A percentile compares a stretch with the other conserved stretches of the same genome.
Conservation (phyloP, 2,797 vertebrate species). For the Crocodylus rhombifer region DNA sequence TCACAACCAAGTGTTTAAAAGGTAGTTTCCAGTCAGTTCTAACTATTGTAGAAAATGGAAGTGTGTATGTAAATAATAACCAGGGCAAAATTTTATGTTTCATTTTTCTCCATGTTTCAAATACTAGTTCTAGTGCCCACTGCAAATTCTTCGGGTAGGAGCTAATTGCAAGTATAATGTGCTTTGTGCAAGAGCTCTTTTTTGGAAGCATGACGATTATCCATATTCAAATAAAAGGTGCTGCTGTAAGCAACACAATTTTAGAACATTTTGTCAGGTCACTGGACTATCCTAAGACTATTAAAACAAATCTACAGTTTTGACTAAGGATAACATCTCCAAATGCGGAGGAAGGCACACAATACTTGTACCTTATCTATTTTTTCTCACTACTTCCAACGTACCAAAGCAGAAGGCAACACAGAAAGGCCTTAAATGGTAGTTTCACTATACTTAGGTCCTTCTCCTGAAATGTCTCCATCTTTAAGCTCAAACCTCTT, state of each 20-base stretch:
- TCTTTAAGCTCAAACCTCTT: neutral
- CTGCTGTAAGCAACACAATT: neutral
- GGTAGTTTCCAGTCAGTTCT: neutral
- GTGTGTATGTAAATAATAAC: neutral
- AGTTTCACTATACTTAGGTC: neutral
- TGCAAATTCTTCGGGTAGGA: neutral
- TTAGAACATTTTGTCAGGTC: neutral
- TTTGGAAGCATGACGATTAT: neutral
- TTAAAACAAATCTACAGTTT: neutral
- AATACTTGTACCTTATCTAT: neutral
- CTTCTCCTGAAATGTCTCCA: neutral
- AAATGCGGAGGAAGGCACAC: neutral
- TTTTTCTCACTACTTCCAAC: neutral
- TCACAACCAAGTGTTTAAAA: neutral
- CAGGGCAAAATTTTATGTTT: neutral
- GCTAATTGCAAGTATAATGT: neutral
- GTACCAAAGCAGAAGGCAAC: neutral
- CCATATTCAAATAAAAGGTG: neutral
- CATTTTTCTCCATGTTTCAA: rapidly evolving
- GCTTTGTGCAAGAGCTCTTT: neutral
- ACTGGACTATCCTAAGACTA: neutral
- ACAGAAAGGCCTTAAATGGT: too few relatives aligned
- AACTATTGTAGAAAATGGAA: neutral
- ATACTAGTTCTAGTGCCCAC: neutral
- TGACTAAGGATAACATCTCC: neutral